A percentile compares a stretch with the other conserved stretches of the same genome.
These are phyloP conservation scores for Leucosticte australis DNA, from an alignment of 2,113 vertebrate species.

Conservation along the genomic window DNA sequence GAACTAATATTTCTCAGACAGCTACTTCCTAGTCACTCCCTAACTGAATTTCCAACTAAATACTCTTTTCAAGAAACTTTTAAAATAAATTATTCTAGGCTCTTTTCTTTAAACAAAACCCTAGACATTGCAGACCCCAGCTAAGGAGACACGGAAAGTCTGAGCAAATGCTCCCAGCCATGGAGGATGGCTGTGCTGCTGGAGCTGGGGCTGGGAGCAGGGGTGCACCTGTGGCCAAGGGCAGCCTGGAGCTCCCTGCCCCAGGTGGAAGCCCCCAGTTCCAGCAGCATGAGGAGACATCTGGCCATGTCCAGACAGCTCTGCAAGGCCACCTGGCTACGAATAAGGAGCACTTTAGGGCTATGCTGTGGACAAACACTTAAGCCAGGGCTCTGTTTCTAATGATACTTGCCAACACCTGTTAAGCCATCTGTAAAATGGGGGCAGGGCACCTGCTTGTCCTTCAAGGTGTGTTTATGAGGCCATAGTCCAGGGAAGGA, in stretches of 20 bases:
- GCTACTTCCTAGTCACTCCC: background rate
- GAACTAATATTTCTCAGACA: background rate
- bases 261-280: background rate
- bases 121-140: background rate
- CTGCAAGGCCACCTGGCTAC: background rate
- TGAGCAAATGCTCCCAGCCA: background rate
- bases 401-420: background rate
- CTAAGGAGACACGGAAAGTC: background rate
- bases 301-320: background rate
- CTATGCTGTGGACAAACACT: background rate
- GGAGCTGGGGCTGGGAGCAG: background rate
- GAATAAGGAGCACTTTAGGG: background rate
- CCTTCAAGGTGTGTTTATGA: background rate
- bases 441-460: background rate
- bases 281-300: background rate
- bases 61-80: background rate
- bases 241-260: background rate
- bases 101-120: background rate
- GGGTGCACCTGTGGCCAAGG: background rate
- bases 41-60: background rate
- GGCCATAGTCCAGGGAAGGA: background rate
- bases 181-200: fast-evolving
- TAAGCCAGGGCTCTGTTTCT: background rate
- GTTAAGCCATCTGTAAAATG: background rate
- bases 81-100: background rate